phyloP scores from a whole-genome alignment of 2,888 invertebrate genomes.

The Scaptomyza caliginosa region DNA sequence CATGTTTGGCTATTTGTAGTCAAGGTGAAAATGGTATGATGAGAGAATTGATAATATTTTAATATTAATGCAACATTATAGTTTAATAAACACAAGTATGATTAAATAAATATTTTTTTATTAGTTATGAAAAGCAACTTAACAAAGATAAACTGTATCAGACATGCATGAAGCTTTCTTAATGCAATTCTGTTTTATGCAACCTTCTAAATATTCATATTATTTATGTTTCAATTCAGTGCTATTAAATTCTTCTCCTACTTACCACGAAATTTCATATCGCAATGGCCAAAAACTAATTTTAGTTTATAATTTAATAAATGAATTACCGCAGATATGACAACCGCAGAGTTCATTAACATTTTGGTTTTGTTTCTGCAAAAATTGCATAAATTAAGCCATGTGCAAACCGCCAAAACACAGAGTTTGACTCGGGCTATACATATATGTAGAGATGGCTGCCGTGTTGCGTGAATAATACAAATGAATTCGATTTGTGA shows the following conservation, averaged over 20 bases:
- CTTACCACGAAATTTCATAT: conserved; percentile 2
- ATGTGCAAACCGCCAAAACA: not conserved
- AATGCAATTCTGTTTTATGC: too few species aligned
- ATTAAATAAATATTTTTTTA: too few species aligned
- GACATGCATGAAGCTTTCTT: too few species aligned
- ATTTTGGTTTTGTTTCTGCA: conserved; percentile 36
- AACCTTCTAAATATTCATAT: too few species aligned
- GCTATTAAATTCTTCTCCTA: not conserved
- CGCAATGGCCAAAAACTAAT: conserved; percentile 10
- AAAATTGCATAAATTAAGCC: conserved; percentile 58
- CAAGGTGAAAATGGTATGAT: not conserved
- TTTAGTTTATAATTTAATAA: conserved; percentile 18
- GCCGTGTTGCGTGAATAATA: conserved; percentile 49
- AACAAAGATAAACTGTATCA: too few species aligned
- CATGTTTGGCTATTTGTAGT: not conserved
- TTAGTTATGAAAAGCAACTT: too few species aligned
- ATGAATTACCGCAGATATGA: not conserved
- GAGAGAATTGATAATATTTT: too few species aligned
- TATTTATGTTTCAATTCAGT: not conserved
- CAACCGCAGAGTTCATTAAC: conserved; percentile 34
- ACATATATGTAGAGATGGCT: not conserved
- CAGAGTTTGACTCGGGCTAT: conserved; percentile 15
- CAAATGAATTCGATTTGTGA: conserved; percentile 78
- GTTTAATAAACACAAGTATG: too few species aligned
- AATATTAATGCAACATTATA: too few species aligned